Conservation (phyloP, 1,140 invertebrate species). For the Piezodorus guildinii region DNA sequence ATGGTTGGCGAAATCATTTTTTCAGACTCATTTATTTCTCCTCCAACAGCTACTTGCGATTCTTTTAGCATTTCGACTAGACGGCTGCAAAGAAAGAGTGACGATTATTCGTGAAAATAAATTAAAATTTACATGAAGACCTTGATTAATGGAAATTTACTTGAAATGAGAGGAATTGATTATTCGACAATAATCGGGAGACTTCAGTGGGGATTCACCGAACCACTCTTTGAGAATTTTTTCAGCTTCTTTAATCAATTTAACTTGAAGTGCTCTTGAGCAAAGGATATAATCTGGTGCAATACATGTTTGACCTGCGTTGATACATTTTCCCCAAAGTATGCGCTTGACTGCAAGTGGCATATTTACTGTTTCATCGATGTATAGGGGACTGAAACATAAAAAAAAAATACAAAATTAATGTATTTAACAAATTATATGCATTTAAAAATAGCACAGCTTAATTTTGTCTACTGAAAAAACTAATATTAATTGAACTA, state of each 20-base stretch:
- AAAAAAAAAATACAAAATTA: slow-evolving; percentile 2
- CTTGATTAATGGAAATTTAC: slow-evolving; percentile 34
- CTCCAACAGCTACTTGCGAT: slow-evolving; percentile 63
- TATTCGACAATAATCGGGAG: slow-evolving; percentile 73
- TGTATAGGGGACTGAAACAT: slow-evolving; percentile 61
- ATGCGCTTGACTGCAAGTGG: slow-evolving; percentile 63
- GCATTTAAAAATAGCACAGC: no score
- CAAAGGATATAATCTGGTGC: slow-evolving; percentile 97
- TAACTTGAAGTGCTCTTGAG: slow-evolving; percentile 54
- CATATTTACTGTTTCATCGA: slow-evolving; percentile 67
- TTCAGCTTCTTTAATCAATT: slow-evolving; percentile 53
- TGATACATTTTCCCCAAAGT: slow-evolving; percentile 90
- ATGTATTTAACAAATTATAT: no score
- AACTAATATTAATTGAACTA: no score
- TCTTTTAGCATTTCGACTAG: slow-evolving; percentile 48
- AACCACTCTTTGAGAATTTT: slow-evolving; percentile 73
- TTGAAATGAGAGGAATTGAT: slow-evolving; percentile 71
- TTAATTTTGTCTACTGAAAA: no score
- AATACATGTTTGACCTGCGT: slow-evolving; percentile 93
- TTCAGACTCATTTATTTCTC: slow-evolving; percentile 57
- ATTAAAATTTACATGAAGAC: not conserved
- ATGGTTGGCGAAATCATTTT: slow-evolving; percentile 77
- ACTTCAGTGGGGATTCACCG: slow-evolving; percentile 64
- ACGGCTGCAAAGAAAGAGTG: slow-evolving; percentile 45
- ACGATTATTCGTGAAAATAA: not conserved